Conservation (phyloP, 2,888 invertebrate genomes). For the Periphyllus acericola region DNA sequence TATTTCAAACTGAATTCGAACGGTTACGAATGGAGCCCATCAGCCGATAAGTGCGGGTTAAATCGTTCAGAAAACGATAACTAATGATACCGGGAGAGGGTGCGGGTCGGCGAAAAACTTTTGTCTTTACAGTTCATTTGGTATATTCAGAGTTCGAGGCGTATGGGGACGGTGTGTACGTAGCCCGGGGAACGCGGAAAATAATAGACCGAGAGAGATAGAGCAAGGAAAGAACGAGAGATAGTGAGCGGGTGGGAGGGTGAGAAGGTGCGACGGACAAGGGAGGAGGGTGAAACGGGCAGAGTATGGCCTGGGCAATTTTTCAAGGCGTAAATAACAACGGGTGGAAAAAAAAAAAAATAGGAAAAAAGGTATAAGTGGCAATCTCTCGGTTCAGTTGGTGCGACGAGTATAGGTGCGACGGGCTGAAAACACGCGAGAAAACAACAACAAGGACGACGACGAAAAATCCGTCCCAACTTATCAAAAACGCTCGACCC, state of each 20-base stretch:
- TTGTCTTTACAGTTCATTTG: slow-evolving; percentile 60
- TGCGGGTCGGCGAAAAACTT: slow-evolving; percentile 33
- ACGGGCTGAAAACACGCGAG: neutral
- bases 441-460: neutral
- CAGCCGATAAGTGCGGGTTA: slow-evolving; percentile 46
- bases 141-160: neutral
- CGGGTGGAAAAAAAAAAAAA: neutral
- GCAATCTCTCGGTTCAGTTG: slow-evolving; percentile 51
- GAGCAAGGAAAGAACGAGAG: neutral
- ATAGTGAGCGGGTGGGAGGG: too few relatives aligned
- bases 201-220: neutral
- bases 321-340: slow-evolving; percentile 17
- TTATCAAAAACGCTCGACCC: neutral
- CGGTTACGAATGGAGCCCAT: slow-evolving; percentile 29
- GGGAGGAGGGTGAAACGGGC: too few relatives aligned
- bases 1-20: slow-evolving; percentile 17
- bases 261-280: neutral
- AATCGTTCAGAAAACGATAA: slow-evolving; percentile 61
- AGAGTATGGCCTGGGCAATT: neutral
- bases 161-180: neutral
- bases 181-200: neutral
- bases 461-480: neutral
- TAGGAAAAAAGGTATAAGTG: slow-evolving; percentile 23
- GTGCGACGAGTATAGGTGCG: neutral
- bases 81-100: slow-evolving; percentile 16